These are phyloP conservation scores for Telenomus remus DNA, from an alignment of 1,140 invertebrate genomes.

Conservation along the genomic window DNA sequence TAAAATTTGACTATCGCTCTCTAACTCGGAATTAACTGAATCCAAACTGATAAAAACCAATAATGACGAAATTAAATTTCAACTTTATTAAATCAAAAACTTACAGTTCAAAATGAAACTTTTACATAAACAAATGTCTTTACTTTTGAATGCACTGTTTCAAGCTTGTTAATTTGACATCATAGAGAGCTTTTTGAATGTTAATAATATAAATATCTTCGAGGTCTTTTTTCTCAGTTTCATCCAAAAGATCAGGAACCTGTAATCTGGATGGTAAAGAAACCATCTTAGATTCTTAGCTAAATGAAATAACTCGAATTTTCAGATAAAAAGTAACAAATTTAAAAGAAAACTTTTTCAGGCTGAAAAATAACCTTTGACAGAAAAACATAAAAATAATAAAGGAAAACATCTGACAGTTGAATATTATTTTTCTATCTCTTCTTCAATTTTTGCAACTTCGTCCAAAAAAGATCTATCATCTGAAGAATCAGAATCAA, in stretches of 20 bases:
- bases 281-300: too few relatives aligned
- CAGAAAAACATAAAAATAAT: too few relatives aligned
- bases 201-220: slow-evolving; percentile 59
- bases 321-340: too few relatives aligned
- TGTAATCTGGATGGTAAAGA: too few relatives aligned
- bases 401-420: background rate
- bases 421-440: slow-evolving; percentile 3
- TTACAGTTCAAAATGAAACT: too few relatives aligned
- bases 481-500: slow-evolving; percentile 28
- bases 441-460: background rate
- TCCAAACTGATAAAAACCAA: slow-evolving; percentile 59
- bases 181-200: slow-evolving; percentile 63
- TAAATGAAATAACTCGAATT: too few relatives aligned
- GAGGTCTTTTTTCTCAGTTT: background rate
- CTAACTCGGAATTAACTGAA: slow-evolving; percentile 57
- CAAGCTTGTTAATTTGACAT: slow-evolving; percentile 57
- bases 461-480: slow-evolving; percentile 1
- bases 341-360: too few relatives aligned
- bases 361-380: too few relatives aligned
- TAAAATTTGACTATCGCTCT: slow-evolving; percentile 39
- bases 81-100: too few relatives aligned
- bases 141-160: slow-evolving; percentile 62
- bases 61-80: too few relatives aligned
- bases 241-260: too few relatives aligned
- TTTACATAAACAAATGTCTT: too few relatives aligned